Evolutionary conservation across 2,113 vertebrate genomes (phyloP).

Genomic region (Dipodomys merriami): DNA sequence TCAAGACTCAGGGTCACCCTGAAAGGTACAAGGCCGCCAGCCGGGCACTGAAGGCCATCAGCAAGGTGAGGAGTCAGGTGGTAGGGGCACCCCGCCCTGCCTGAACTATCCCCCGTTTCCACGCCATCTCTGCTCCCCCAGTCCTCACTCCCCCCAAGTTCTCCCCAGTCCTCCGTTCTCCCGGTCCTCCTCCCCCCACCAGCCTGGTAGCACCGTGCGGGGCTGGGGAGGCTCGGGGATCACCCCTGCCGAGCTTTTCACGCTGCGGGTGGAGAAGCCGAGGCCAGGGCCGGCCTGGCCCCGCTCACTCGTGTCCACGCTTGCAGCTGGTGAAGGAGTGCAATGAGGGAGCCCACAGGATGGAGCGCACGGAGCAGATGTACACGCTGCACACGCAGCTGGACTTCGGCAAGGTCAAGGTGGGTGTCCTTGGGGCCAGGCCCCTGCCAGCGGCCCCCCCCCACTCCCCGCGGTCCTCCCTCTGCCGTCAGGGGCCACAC

Average conservation of each 20-base stretch:
- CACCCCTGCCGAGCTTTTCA: fast-evolving
- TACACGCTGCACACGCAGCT: conserved; percentile 96
- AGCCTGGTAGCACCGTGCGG: not conserved
- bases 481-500: no score
- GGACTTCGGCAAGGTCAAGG: conserved; percentile 97
- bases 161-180: no score
- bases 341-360: conserved; percentile 93
- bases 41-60: conserved; percentile 93
- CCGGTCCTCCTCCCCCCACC: no score
- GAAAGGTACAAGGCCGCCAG: conserved; percentile 89
- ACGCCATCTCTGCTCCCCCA: no score
- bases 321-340: conserved; percentile 93
- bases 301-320: fast-evolving
- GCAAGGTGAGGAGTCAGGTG: conserved; percentile 89
- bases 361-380: conserved; percentile 98
- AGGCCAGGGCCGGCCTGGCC: not conserved
- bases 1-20: conserved; percentile 87
- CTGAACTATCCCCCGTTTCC: no score
- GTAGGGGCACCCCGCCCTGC: not conserved
- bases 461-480: no score
- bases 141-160: no score
- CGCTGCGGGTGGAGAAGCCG: no score
- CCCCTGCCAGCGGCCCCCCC: fast-evolving
- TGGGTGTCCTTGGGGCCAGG: conserved; percentile 43
- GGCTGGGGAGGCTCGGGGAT: no score